phyloP scores from a whole-genome alignment of 2,888 invertebrate species.

The Leptinotarsa haldemani region DNA sequence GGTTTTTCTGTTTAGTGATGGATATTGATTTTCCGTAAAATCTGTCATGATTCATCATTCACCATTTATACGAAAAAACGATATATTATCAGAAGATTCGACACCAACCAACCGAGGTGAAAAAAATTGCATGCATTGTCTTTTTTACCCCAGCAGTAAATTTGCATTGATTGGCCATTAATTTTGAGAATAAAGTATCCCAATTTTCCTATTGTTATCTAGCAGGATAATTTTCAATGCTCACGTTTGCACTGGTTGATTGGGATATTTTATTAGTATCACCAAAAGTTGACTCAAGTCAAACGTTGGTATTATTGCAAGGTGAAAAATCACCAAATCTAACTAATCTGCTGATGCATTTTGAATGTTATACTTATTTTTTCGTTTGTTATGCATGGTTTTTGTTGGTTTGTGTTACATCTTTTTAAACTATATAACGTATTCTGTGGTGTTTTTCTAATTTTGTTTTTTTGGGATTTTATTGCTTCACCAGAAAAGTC shows the following conservation, averaged over 20 bases:
- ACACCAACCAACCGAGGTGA: constrained; percentile 56
- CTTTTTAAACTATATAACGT: constrained; percentile 19
- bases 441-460: constrained; percentile 38
- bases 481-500: constrained; percentile 64
- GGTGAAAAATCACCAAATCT: not conserved
- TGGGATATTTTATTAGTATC: not conserved
- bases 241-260: too few relatives aligned
- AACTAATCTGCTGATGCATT: not conserved
- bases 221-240: too few relatives aligned
- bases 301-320: too few relatives aligned
- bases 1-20: too few relatives aligned
- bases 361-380: not conserved
- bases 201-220: not conserved
- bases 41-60: constrained; percentile 37
- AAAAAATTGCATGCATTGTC: constrained; percentile 16
- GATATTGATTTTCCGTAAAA: not conserved
- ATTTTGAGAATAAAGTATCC: not conserved
- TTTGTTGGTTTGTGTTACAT: constrained; percentile 53
- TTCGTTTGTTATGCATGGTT: constrained; percentile 17
- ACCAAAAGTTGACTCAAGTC: not conserved
- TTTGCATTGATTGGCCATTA: not conserved
- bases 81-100: constrained; percentile 34
- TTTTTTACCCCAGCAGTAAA: not conserved
- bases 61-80: constrained; percentile 1
- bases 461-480: constrained; percentile 41